phyloP scores from a whole-genome alignment of 1,140 invertebrate genomes.

The Drosophila nikananu region DNA sequence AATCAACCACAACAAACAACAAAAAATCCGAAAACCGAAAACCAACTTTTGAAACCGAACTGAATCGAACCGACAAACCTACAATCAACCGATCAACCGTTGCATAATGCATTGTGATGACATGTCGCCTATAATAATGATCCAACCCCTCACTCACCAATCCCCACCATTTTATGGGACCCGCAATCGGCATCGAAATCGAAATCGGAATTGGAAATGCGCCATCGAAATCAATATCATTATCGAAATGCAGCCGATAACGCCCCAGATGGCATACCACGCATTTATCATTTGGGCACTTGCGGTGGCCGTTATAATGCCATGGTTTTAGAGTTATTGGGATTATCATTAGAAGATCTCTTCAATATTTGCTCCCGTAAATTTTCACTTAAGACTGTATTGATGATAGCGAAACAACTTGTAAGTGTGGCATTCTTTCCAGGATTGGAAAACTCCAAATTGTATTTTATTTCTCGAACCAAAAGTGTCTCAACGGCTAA shows the following conservation, averaged over 20 bases:
- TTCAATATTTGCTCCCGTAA: constrained; percentile 92
- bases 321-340: constrained; percentile 91
- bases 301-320: constrained; percentile 94
- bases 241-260: constrained; percentile 69
- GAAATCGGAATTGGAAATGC: constrained; percentile 10
- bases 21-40: constrained; percentile 30
- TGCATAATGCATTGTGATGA: constrained; percentile 69
- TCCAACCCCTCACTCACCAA: constrained; percentile 29
- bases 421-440: constrained; percentile 74
- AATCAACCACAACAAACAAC: constrained; percentile 50
- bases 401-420: constrained; percentile 92
- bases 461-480: constrained; percentile 53
- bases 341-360: constrained; percentile 92
- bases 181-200: constrained; percentile 39
- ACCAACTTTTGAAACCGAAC: constrained; percentile 29
- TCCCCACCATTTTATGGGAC: constrained; percentile 28
- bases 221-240: constrained; percentile 34
- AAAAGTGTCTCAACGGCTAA: constrained; percentile 80
- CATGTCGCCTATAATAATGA: constrained; percentile 47
- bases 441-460: constrained; percentile 18
- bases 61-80: constrained; percentile 41
- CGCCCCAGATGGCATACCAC: constrained; percentile 91
- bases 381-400: constrained; percentile 92
- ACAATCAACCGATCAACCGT: constrained; percentile 53
- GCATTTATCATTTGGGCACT: constrained; percentile 94